A percentile compares a stretch with the other conserved stretches of the same genome.
Conservation (phyloP, 2,888 invertebrate genomes). For the Ethmia dodecea region DNA sequence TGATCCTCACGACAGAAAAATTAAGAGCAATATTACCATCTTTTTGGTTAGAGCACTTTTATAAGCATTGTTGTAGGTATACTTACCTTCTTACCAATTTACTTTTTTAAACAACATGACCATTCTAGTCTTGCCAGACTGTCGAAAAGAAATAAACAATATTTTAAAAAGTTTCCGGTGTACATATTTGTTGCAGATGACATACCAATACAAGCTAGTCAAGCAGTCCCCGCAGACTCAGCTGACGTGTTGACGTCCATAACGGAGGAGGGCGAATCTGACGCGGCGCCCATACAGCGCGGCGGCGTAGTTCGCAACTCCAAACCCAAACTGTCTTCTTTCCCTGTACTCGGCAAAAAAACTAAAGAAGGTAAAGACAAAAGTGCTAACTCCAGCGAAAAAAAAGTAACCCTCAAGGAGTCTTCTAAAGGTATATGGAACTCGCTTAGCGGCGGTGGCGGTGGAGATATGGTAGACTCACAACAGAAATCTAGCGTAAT, state of each 20-base stretch:
- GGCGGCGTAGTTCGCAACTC: conserved; percentile 68
- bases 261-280: conserved; percentile 81
- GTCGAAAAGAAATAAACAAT: no score
- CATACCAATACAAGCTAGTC: conserved; percentile 89
- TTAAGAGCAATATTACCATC: no score
- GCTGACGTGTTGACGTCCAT: conserved; percentile 80
- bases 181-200: conserved; percentile 81
- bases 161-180: no score
- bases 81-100: no score
- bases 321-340: conserved; percentile 79
- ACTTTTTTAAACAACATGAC: no score
- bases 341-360: conserved; percentile 82
- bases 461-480: conserved; percentile 67
- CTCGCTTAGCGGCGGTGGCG: conserved; percentile 62
- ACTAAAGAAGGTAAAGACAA: conserved; percentile 74
- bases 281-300: conserved; percentile 68
- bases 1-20: no score
- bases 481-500: conserved; percentile 58
- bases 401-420: conserved; percentile 64
- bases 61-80: no score
- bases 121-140: no score
- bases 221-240: conserved; percentile 77
- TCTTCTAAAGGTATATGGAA: conserved; percentile 68
- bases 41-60: no score
- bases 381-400: conserved; percentile 46